These are phyloP conservation scores for Sorex maritimensis DNA, from an alignment of 2,797 vertebrate genomes.

Conservation along the genomic window DNA sequence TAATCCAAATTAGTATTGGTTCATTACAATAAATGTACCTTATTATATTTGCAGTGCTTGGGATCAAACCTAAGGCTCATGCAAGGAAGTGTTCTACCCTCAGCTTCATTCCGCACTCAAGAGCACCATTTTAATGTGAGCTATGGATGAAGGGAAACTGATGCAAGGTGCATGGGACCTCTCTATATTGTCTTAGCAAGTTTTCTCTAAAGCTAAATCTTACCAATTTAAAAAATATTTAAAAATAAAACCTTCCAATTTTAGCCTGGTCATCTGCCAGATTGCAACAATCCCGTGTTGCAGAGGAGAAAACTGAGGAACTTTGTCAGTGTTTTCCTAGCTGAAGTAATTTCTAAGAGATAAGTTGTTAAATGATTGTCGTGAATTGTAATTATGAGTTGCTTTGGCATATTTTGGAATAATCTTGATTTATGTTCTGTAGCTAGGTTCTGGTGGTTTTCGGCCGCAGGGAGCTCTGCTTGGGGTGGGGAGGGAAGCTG, in stretches of 20 bases:
- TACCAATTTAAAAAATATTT: background rate
- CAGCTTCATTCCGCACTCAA: too few relatives aligned
- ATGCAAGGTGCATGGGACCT: background rate
- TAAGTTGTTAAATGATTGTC: background rate
- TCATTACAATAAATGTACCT: background rate
- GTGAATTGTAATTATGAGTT: background rate
- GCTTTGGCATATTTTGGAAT: background rate
- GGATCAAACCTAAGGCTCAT: too few relatives aligned
- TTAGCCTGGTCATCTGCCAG: background rate
- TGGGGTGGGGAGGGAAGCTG: too few relatives aligned
- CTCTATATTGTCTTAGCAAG: background rate
- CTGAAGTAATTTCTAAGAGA: conserved; percentile 1
- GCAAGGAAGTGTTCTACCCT: too few relatives aligned
- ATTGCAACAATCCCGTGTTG: background rate
- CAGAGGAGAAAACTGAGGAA: too few relatives aligned
- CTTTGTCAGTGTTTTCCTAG: background rate
- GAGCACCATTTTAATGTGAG: background rate
- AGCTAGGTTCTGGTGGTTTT: too few relatives aligned
- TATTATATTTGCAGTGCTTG: background rate
- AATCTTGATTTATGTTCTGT: conserved; percentile 3
- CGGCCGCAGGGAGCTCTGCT: too few relatives aligned
- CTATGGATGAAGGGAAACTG: background rate
- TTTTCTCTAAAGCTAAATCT: background rate
- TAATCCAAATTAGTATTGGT: background rate
- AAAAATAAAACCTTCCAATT: background rate